These are phyloP conservation scores for Hestina assimilis DNA, from an alignment of 1,140 invertebrate species.

Conservation along the genomic window DNA sequence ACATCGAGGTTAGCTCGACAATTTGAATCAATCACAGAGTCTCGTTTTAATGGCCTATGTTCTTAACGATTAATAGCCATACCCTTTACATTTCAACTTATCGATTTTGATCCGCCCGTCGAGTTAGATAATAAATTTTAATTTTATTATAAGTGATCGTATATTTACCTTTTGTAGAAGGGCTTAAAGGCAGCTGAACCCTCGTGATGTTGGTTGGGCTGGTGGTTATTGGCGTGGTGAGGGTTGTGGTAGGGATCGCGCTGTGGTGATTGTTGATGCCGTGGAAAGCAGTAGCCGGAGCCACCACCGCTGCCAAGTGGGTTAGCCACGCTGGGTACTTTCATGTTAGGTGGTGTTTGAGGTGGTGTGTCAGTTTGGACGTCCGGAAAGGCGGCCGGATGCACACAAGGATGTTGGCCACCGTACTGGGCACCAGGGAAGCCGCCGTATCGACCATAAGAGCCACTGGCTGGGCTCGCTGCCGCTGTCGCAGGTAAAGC, in stretches of 20 bases:
- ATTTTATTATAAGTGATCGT: neutral
- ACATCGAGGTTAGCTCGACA: constrained; percentile 23
- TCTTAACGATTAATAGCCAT: neutral
- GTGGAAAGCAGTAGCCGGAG: constrained; percentile 77
- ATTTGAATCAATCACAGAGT: constrained; percentile 43
- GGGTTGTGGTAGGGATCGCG: constrained; percentile 76
- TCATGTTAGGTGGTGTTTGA: constrained; percentile 95
- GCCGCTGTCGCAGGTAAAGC: constrained; percentile 72
- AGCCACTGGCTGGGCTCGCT: constrained; percentile 66
- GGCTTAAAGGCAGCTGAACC: constrained; percentile 89
- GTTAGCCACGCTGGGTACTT: constrained; percentile 85
- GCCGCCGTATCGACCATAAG: constrained; percentile 78
- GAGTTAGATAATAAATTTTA: neutral
- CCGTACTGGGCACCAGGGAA: constrained; percentile 77
- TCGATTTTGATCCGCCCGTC: neutral
- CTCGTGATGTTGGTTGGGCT: constrained; percentile 80
- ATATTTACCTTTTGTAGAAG: constrained; percentile 90
- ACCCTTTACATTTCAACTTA: neutral
- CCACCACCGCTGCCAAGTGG: constrained; percentile 78
- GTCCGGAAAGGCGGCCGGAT: constrained; percentile 86
- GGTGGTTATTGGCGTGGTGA: constrained; percentile 78
- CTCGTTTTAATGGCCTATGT: constrained; percentile 8
- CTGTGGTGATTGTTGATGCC: constrained; percentile 75
- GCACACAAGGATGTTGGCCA: constrained; percentile 73
- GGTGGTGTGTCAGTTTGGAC: constrained; percentile 94